A percentile compares a stretch with the other conserved stretches of the same genome.
These are phyloP conservation scores for Clanis bilineata DNA, from an alignment of 2,888 invertebrate genomes.

Conservation along the genomic window DNA sequence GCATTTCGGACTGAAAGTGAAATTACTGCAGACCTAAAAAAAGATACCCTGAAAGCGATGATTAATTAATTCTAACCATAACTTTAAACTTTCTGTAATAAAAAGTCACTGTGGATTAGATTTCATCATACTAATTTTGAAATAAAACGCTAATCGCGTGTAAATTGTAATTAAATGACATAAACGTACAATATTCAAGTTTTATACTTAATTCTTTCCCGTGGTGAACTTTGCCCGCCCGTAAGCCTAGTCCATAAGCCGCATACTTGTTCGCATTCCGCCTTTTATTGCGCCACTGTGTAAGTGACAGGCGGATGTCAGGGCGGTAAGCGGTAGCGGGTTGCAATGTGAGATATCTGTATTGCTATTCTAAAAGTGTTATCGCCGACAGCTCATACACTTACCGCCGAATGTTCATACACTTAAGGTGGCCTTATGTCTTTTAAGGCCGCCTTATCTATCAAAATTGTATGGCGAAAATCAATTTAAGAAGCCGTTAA, in stretches of 20 bases:
- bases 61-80: background rate
- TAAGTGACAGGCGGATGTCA: conserved; percentile 28
- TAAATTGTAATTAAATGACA: conserved; percentile 10
- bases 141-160: conserved; percentile 2
- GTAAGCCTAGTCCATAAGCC: conserved; percentile 49
- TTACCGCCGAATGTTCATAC: too few relatives aligned
- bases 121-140: background rate
- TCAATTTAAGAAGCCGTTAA: too few relatives aligned
- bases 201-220: conserved; percentile 38
- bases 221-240: conserved; percentile 39
- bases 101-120: background rate
- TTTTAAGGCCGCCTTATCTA: too few relatives aligned
- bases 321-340: background rate
- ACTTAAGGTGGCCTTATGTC: too few relatives aligned
- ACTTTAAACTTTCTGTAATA: background rate
- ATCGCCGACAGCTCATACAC: too few relatives aligned
- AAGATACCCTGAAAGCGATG: too few relatives aligned
- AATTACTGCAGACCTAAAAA: too few relatives aligned
- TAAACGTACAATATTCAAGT: conserved; percentile 17
- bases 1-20: too few relatives aligned
- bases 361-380: too few relatives aligned
- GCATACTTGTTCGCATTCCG: conserved; percentile 61
- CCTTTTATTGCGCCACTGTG: conserved; percentile 55
- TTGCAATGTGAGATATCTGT: too few relatives aligned
- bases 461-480: too few relatives aligned